Conservation (phyloP, 2,888 invertebrate species). For the Orthonychiurus folsomi region DNA sequence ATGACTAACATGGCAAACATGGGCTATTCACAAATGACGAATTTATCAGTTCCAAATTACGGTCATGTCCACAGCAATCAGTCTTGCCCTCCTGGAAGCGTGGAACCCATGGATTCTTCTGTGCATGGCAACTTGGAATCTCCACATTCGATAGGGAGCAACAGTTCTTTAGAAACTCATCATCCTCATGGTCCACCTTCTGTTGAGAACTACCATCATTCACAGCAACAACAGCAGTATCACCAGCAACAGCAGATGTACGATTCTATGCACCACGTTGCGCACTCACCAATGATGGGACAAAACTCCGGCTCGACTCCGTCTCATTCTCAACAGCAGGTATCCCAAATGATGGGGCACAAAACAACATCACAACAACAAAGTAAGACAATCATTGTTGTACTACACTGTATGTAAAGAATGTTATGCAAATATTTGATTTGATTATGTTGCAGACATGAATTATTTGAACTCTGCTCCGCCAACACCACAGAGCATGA, state of each 20-base stretch:
- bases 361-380: constrained; percentile 36
- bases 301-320: constrained; percentile 36
- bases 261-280: constrained; percentile 17
- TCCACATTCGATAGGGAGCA: constrained; percentile 36
- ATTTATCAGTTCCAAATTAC: constrained; percentile 21
- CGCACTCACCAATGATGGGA: constrained; percentile 37
- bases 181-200: constrained; percentile 33
- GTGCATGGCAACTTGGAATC: constrained; percentile 36
- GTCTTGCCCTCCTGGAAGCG: constrained; percentile 38
- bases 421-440: background rate
- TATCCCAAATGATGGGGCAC: constrained; percentile 4
- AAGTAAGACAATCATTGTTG: too few species aligned
- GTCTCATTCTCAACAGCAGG: constrained; percentile 20
- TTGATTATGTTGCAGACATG: constrained; percentile 7
- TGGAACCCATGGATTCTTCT: constrained; percentile 34
- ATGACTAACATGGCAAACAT: constrained; percentile 39
- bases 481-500: constrained; percentile 35
- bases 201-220: constrained; percentile 32
- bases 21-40: constrained; percentile 35
- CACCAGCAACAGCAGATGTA: constrained; percentile 27
- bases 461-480: constrained; percentile 30
- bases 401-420: too few species aligned
- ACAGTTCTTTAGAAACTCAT: constrained; percentile 30
- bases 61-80: constrained; percentile 38
- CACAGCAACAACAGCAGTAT: constrained; percentile 25